Percentiles rank a stretch among this genome's conserved stretches.
phyloP scores from a whole-genome alignment of 1,140 invertebrate genomes.

The Belonocnema kinseyi region DNA sequence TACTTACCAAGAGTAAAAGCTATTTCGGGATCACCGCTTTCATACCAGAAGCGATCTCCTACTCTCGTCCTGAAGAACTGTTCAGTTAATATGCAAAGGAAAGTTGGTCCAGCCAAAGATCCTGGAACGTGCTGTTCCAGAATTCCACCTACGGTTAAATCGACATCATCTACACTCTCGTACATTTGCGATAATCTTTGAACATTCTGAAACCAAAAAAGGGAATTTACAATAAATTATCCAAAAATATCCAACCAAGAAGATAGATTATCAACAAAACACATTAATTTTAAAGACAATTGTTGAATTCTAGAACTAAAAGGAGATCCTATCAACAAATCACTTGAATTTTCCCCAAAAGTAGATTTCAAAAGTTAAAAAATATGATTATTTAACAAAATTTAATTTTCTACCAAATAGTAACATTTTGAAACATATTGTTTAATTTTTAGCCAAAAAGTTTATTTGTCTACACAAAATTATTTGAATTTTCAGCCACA shows the following conservation, averaged over 20 bases:
- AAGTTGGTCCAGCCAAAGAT: constrained; percentile 91
- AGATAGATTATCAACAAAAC: no score
- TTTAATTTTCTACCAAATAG: no score
- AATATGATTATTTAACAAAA: background rate
- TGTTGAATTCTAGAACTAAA: no score
- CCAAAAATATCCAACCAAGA: background rate
- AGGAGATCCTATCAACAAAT: no score
- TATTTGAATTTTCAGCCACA: no score
- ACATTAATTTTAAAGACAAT: no score
- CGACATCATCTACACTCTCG: constrained; percentile 87
- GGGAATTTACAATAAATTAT: constrained; percentile 67
- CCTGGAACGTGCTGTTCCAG: constrained; percentile 86
- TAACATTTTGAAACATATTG: no score
- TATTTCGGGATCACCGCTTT: constrained; percentile 79
- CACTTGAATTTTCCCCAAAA: no score
- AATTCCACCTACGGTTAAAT: constrained; percentile 90
- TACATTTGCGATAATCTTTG: constrained; percentile 81
- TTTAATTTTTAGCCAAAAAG: no score
- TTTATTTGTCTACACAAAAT: no score
- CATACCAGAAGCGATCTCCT: constrained; percentile 90
- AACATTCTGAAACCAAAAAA: constrained; percentile 80
- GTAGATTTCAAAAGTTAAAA: background rate
- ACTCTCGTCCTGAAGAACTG: constrained; percentile 91
- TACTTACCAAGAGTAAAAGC: constrained; percentile 81
- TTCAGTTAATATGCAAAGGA: constrained; percentile 91